Evolutionary conservation across 2,888 invertebrate species (phyloP), one percentile per base, ranked within the genome.

Genomic region (Entomobrya proxima): DNA sequence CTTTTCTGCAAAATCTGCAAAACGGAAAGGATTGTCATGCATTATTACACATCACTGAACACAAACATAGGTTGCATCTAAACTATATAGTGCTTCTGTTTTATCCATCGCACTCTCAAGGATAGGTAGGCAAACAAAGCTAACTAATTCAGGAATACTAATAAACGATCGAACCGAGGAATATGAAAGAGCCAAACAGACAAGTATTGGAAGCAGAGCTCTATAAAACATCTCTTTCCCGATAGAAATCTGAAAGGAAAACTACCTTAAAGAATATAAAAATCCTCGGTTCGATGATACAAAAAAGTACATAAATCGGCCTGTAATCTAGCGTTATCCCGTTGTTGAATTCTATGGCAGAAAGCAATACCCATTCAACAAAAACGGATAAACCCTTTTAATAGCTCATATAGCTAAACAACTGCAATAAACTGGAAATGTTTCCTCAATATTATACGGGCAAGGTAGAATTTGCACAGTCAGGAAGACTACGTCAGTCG

Each of bases 111-210:
- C 30, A 11, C 27, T 58, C 58, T 58, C 5, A 11, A 58, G 58
- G 58, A 27, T 67, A 37, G 67, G 64, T 64, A 64, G 67, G 67
- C 67, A 67, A n/a, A 44, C 9, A 7, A 67, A 30, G 58, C 58
- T 30, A 67, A 37, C 37, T 67, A 67, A 61, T 61, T 61, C 37
- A 67, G 67, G 67, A 37, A 37, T 35, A 67, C 67, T 67, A 67
- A 67, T 67, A 67, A 67, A 67, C 67, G 67, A n/a, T 18, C 67
- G 21, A 35, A 21, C 35, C 2, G 21, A 1, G 13, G 37, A 37
- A 58, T 27, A 18, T 35, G 35, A 37, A 18, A 37, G 9, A 55
- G 21, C 55, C 24, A 24, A 55, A 55, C n/a, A 58, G 58, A 27
- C 30, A 13, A 18, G 21, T 1, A 4, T 15, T 4, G 30, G 11